These are phyloP conservation scores for Sinella curviseta DNA, from an alignment of 1,140 invertebrate species.

Conservation along the genomic window DNA sequence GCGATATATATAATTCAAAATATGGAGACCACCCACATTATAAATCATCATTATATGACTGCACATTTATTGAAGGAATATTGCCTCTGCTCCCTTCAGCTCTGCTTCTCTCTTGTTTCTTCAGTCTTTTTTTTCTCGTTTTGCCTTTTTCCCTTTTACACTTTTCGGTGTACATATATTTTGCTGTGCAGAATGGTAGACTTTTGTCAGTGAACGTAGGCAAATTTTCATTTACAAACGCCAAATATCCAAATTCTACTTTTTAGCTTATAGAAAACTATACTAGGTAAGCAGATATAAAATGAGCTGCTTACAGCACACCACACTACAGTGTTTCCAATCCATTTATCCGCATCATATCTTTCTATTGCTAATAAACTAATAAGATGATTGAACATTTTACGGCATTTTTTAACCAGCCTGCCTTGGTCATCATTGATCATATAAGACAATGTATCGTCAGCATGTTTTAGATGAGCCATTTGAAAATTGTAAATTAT, in stretches of 20 bases:
- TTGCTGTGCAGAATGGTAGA: conserved; percentile 2
- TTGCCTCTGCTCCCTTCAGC: conserved; percentile 25
- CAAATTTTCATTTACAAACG: background rate
- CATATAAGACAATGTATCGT: background rate
- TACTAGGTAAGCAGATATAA: too few relatives aligned
- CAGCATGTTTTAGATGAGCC: too few relatives aligned
- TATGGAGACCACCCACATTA: conserved; percentile 41
- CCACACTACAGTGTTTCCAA: background rate
- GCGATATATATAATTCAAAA: conserved; percentile 37
- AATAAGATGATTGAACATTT: conserved; percentile 21
- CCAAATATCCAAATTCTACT: background rate
- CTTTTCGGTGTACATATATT: conserved; percentile 5
- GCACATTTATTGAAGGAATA: conserved; percentile 33
- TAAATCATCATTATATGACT: conserved; percentile 42
- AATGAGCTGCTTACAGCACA: too few relatives aligned
- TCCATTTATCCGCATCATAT: background rate
- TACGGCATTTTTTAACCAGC: background rate
- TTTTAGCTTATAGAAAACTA: too few relatives aligned
- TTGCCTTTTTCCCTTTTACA: background rate
- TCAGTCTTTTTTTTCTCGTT: background rate
- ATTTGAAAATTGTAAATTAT: conserved; percentile 5
- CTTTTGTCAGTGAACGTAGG: too few relatives aligned
- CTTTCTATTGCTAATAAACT: conserved; percentile 15
- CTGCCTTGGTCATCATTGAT: background rate
- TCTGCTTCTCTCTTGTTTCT: background rate